phyloP scores from a whole-genome alignment of 2,888 invertebrate species.

The Neoitamus cyanurus region DNA sequence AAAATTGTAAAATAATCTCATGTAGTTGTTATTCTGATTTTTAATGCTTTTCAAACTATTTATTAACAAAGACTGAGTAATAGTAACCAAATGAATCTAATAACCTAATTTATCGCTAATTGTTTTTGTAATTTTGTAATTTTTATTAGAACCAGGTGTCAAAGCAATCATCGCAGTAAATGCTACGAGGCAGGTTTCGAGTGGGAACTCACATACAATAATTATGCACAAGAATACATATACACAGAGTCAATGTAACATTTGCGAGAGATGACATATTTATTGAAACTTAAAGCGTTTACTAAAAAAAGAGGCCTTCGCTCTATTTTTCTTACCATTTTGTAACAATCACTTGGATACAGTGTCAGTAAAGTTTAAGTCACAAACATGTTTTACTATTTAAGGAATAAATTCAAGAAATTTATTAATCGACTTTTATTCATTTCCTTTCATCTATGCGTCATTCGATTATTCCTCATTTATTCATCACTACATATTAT shows the following conservation, averaged over 20 bases:
- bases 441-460: neutral
- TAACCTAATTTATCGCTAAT: conserved; percentile 1
- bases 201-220: neutral
- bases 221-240: neutral
- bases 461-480: neutral
- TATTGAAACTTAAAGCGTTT: neutral
- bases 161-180: conserved; percentile 4
- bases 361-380: conserved; percentile 25
- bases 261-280: neutral
- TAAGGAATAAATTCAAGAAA: neutral
- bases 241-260: neutral
- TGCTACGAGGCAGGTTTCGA: neutral
- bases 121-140: neutral
- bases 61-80: conserved; percentile 47
- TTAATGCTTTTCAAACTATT: conserved; percentile 6
- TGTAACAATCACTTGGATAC: conserved; percentile 4
- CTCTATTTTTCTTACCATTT: conserved; percentile 24
- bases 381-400: conserved; percentile 4
- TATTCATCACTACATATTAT: neutral
- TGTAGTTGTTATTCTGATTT: neutral
- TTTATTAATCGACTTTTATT: neutral
- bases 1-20: neutral
- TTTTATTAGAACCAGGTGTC: conserved; percentile 10
- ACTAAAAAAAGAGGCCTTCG: neutral
- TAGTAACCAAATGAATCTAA: neutral